Evolutionary conservation across 2,888 invertebrate genomes (phyloP), one percentile per base, ranked within the genome.

Genomic region (Chaitophorus viminalis): DNA sequence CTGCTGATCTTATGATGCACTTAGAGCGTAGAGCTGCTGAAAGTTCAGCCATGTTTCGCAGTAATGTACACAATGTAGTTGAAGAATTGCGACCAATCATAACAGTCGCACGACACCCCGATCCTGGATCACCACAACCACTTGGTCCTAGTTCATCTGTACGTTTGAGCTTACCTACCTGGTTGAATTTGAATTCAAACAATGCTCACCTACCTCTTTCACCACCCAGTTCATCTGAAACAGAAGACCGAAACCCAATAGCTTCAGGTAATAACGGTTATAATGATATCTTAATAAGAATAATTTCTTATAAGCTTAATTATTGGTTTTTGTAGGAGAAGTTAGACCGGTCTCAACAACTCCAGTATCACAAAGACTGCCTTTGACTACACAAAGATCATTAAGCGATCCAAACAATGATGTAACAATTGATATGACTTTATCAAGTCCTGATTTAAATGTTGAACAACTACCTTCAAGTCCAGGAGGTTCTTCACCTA

Each of bases 11-110:
- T 36, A 84, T 88, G 78, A 82, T 88, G 68, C 89, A 89, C 52
- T 39, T 90, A 60, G 90, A 89, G 76, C 82, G 90, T 76, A 89
- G 89, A 79, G 90, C 91, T 1, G 90, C 90, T 11, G 91, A 91
- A 85, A 90, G 90, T 54, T 90, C 90, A 14, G 90, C 90, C 60
- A 89, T 90, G 75, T 90, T 92, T 52, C 89, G 91, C 36, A 90
- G 90, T 86, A 91, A 91, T 79, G 90, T 91, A 82, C 90, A 91
- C n/a, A 90, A 91, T 11, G 93, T 90, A 93, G 92, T 94, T 89
- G 93, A 94, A 90, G 94, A 94, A 91, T 94, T 94, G 83, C 93
- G 94, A 90, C 94, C 94, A n/a, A 92, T 94, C 11, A 93, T 94
- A 25, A 94, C 94, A 91, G 93, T 94, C 90, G 84, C 81, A 29